A percentile compares a stretch with the other conserved stretches of the same genome.
These are phyloP conservation scores for Hypomesus transpacificus DNA, from an alignment of 2,113 vertebrate species.

Conservation along the genomic window DNA sequence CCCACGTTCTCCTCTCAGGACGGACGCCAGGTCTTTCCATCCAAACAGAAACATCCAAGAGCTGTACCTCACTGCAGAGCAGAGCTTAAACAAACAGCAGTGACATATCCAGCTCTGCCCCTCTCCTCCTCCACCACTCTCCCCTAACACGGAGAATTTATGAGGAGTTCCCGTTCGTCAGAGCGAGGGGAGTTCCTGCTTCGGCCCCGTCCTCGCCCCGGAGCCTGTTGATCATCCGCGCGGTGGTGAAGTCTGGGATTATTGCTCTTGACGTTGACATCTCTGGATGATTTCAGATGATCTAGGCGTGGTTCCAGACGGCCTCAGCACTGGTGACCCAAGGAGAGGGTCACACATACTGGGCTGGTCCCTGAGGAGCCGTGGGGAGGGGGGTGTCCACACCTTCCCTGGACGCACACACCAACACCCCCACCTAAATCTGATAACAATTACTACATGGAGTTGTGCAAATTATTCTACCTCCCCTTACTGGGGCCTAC, in stretches of 20 bases:
- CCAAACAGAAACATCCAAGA: conserved; percentile 15
- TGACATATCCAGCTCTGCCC: conserved; percentile 48
- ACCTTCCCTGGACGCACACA: conserved; percentile 52
- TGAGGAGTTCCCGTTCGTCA: conserved; percentile 44
- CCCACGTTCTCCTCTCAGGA: conserved; percentile 26
- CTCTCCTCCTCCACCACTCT: conserved; percentile 1
- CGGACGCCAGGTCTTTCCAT: conserved; percentile 25
- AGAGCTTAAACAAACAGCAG: conserved; percentile 41
- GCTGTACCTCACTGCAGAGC: conserved; percentile 34
- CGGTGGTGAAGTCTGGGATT: conserved; percentile 30
- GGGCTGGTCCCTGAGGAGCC: conserved; percentile 49
- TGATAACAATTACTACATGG: conserved; percentile 65
- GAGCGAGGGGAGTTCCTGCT: conserved; percentile 47
- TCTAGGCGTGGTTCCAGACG: conserved; percentile 40
- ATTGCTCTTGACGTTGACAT: conserved; percentile 37
- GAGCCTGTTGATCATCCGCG: conserved; percentile 43
- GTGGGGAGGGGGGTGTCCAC: conserved; percentile 51
- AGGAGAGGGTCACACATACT: conserved; percentile 61
- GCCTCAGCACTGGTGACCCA: conserved; percentile 34
- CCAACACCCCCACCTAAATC: conserved; percentile 48
- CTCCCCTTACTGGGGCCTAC: neutral
- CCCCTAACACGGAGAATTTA: conserved; percentile 37
- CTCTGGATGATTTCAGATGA: conserved; percentile 26
- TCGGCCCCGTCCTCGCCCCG: conserved; percentile 27
- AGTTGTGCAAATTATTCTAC: conserved; percentile 51